Base-by-base conservation (phyloP, 2,888 invertebrate species). In the Polylopha cassiicola region DNA sequence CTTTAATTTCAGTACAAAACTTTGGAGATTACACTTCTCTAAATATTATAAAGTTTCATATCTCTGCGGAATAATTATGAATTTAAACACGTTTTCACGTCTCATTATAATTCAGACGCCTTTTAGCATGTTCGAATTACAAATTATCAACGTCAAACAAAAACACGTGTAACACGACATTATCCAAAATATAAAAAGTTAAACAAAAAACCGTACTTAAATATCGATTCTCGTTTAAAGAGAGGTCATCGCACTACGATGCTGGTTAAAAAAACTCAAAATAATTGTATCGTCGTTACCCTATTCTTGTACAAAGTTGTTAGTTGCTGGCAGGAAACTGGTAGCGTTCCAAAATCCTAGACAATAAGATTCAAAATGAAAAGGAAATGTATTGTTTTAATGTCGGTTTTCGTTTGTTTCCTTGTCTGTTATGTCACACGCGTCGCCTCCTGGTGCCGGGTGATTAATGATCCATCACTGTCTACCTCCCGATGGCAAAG, bases 251-350 rank as follows among this genome's bases (percentile, higher is more conserved):
- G 41, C 15, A 30, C 41, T 13, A 22, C 15, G 26, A 34, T 34
- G 20, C 28, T 30, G 16, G 21, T 9, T 26, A 26, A 41, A 39
- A 41, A 36, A 36, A 29, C 36, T 16, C 5, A 41, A 41, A 41
- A 41, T 41, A 36, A 36, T 41, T 41, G 30, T 30, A 41, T 24
- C 29, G 39, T 39, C 39, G 41, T 36, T 41, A 41, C 41, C 41
- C 41, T 41, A 36, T 41, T 41, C 34, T 21, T 41, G 29, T 11
- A 16, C 30, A 30, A 30, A 36, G 7, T 23, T 36, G 26, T 4
- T 21, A 21, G 6, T 14, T 7, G 9, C 15, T 11, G 9, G 3
- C 5, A 7, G 20, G 7, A 41, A 26, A 29, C 6, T 8, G 6
- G n/a, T 2, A 23, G 15, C 20, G 20, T n/a, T 30, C 16, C 36